Percentiles rank a stretch among this genome's conserved stretches.
Conservation (phyloP, 2,113 vertebrate species). For the Amblyornis subalaris region DNA sequence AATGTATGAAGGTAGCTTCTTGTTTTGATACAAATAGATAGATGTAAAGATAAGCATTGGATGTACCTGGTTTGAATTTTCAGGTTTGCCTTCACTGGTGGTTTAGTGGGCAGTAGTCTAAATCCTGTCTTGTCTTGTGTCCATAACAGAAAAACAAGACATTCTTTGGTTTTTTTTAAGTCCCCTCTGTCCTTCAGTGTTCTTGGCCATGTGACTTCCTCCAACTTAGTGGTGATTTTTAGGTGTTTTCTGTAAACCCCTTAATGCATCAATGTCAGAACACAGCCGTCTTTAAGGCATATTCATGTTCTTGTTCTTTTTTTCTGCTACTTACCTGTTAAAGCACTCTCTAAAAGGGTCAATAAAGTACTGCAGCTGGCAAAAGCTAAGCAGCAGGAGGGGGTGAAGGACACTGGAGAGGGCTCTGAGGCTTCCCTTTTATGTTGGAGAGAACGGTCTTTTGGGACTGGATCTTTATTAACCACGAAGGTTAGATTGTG, state of each 20-base stretch:
- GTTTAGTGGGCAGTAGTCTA: neutral
- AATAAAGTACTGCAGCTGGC: neutral
- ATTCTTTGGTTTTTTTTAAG: neutral
- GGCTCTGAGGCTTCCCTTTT: neutral
- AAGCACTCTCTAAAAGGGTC: neutral
- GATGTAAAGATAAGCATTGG: neutral
- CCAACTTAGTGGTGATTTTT: neutral
- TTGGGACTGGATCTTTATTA: neutral
- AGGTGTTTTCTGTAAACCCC: neutral
- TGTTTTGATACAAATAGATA: neutral
- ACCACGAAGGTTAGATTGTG: neutral
- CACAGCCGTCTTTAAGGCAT: neutral
- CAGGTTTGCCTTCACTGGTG: neutral
- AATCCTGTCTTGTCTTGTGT: fast-evolving
- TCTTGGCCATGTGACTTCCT: neutral
- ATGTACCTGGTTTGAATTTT: neutral
- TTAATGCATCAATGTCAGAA: neutral
- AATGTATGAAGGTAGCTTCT: neutral
- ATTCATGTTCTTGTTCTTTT: neutral
- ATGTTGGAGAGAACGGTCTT: neutral
- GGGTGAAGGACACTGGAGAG: neutral
- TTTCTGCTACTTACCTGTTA: neutral
- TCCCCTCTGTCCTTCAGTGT: fast-evolving
- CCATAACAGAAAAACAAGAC: neutral
- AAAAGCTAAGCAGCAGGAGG: neutral